Base-by-base conservation (phyloP, 2,797 vertebrate genomes). In the Fringilla coelebs region DNA sequence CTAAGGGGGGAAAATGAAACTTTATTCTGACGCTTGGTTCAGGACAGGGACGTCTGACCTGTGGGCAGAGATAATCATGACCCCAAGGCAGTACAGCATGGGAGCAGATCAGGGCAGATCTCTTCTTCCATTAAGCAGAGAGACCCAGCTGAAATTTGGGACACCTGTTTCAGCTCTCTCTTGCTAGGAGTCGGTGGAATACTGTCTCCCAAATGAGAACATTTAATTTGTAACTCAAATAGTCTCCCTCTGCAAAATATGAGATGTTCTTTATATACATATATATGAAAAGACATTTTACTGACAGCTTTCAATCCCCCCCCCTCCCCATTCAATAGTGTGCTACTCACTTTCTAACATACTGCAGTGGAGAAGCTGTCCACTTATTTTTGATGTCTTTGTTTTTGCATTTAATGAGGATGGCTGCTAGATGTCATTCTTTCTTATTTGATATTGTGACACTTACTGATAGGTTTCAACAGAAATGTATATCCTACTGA, bases 371-470 rank as follows among this genome's bases (percentile, higher is more conserved):
- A 93, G 61, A 90, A 92, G 28, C 32, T 76, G 52, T 40, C 71
- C 85, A 61, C 17, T 92, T 89, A 48, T 46, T 89, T 90, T 54
- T 67, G 1, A 55, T 82, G n/a, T 66, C 43, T 77, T 61, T 89
- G 54, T 14, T 73, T 79, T 80, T 78, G 9, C 29, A 54, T 93
- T 93, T 85, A 92, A 90, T 92, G 52, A 92, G 71, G 40, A 60
- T 60, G 71, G 19, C 63, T 94, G 74, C 60, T 88, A 49, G 48
- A 77, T 91, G 61, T 77, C 89, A 89, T 87, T 31, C 26, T 74
- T 83, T 90, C 72, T 85, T 74, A 67, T 85, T 92, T 88, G 87
- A 88, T 80, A 63, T 22, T 41, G 46, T 96, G 87, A 63, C 89
- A 93, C 41, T 90, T 75, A n/a, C 55, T 74, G 72, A 61, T 61